Evolutionary conservation across 2,888 invertebrate species (phyloP), one percentile per base, ranked within the genome.

Genomic region (Noctua janthina): DNA sequence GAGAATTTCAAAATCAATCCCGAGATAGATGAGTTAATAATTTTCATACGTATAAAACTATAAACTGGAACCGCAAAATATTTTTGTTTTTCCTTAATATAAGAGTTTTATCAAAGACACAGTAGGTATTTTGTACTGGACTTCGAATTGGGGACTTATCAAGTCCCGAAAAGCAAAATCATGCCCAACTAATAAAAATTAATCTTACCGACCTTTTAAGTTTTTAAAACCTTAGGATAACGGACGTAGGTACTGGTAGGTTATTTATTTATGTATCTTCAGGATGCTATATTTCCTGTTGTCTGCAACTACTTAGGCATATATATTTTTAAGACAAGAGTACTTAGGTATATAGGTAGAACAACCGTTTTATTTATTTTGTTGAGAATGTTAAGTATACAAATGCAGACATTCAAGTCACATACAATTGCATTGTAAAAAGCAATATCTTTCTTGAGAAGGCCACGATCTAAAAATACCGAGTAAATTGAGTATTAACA

Each of bases 391-490:
- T 68, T 46, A 68, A 64, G 20, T 71, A 29, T 39, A 70, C 49
- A 83, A 74, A 86, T 77, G n/a, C 74, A 83, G 66, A 85, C 66
- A 66, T 64, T 70, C 68, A 73, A 75, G 68, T 79, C 79, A 62
- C 56, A 77, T 81, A 78, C 80, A 87, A 85, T 79, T 68, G 74
- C 51, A 71, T 71, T 85, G 83, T 69, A 76, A 87, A 72, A 78
- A 82, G 35, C 83, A 76, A 87, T 75, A 72, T 80, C 82, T 78
- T 76, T 80, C 74, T 84, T 23, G 68, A 76, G 74, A 85, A 80
- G 85, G 85, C 54, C 76, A 72, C 68, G 62, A n/a, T 59, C 76
- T 87, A 85, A 84, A 84, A 79, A 80, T 85, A 87, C 70, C 74
- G n/a, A 46, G 68, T 76, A 66, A 79, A 74, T 76, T 87, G 76